These are phyloP conservation scores for Argyrosomus regius DNA, from an alignment of 2,797 vertebrate genomes.

Conservation along the genomic window DNA sequence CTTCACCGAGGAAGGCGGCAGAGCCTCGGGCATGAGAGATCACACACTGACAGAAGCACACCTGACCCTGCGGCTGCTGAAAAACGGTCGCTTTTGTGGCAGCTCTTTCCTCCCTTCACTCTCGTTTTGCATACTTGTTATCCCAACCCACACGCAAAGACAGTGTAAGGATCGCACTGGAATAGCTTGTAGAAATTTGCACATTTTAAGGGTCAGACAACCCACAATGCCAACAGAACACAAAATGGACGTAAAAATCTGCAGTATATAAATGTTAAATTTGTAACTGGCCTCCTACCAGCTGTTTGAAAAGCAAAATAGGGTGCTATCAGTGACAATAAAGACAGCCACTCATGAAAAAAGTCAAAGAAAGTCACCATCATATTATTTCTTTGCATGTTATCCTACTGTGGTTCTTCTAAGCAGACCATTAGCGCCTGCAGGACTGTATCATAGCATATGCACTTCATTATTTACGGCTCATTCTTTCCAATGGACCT, in stretches of 20 bases:
- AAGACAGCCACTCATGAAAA: slow-evolving; percentile 1
- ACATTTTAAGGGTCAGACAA: slow-evolving; percentile 5
- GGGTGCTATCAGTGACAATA: slow-evolving; percentile 6
- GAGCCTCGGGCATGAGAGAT: slow-evolving; percentile 29
- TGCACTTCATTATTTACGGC: slow-evolving; percentile 71
- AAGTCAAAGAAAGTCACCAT: slow-evolving; percentile 52
- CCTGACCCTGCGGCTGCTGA: slow-evolving; percentile 40
- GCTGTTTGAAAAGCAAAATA: slow-evolving; percentile 16
- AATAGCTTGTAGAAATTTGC: background rate
- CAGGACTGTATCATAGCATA: slow-evolving; percentile 47
- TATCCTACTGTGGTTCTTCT: slow-evolving; percentile 18
- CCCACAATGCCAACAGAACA: background rate
- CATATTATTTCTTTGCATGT: slow-evolving; percentile 43
- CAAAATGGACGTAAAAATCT: background rate
- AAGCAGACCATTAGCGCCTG: slow-evolving; percentile 37
- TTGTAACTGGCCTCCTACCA: slow-evolving; percentile 8
- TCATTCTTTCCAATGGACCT: slow-evolving; percentile 60
- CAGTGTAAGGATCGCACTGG: background rate
- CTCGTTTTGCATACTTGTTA: background rate
- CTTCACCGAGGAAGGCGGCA: slow-evolving; percentile 13
- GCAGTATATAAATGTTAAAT: slow-evolving; percentile 15
- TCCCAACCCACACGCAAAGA: background rate
- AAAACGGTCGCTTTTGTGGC: slow-evolving; percentile 13
- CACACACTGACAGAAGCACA: slow-evolving; percentile 58
- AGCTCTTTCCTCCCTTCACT: background rate